Percentiles rank a stretch among this genome's conserved stretches.
Conservation (phyloP, 2,797 vertebrate genomes). For the Neomorphus geoffroyi region DNA sequence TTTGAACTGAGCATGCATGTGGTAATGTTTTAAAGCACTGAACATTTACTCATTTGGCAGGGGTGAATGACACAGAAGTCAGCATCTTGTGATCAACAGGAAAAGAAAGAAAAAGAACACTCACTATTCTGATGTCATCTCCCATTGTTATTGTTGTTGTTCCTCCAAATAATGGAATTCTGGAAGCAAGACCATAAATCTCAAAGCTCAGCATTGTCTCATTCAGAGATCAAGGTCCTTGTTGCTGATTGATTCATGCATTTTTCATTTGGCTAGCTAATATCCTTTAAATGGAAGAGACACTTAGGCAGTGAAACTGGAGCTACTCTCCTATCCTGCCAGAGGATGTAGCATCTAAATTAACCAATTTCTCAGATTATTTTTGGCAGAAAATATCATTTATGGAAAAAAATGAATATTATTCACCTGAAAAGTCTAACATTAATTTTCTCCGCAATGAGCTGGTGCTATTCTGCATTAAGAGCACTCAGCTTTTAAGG, state of each 20-base stretch:
- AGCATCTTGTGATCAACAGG: conserved; percentile 69
- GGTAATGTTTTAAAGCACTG: conserved; percentile 21
- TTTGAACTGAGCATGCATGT: neutral
- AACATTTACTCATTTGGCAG: conserved; percentile 18
- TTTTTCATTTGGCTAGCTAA: conserved; percentile 71
- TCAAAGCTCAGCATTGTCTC: conserved; percentile 72
- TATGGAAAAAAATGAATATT: neutral
- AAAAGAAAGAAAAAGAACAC: conserved; percentile 60
- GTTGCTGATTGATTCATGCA: conserved; percentile 70
- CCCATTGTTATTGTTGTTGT: conserved; percentile 71
- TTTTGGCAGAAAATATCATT: conserved; percentile 16
- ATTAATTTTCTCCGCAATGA: neutral
- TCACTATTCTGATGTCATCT: conserved; percentile 69
- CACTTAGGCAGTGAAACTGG: conserved; percentile 52
- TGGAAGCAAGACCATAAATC: conserved; percentile 73
- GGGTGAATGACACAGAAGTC: conserved; percentile 68
- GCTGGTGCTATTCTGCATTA: neutral
- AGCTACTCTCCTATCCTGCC: neutral
- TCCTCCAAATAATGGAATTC: conserved; percentile 73
- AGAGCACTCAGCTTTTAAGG: conserved; percentile 1
- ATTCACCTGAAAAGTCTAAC: neutral
- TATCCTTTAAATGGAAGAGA: conserved; percentile 70
- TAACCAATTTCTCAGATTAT: neutral
- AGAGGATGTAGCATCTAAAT: neutral
- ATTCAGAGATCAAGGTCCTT: conserved; percentile 62